phyloP scores from a whole-genome alignment of 2,888 invertebrate species.

The Drosophila limbata region DNA sequence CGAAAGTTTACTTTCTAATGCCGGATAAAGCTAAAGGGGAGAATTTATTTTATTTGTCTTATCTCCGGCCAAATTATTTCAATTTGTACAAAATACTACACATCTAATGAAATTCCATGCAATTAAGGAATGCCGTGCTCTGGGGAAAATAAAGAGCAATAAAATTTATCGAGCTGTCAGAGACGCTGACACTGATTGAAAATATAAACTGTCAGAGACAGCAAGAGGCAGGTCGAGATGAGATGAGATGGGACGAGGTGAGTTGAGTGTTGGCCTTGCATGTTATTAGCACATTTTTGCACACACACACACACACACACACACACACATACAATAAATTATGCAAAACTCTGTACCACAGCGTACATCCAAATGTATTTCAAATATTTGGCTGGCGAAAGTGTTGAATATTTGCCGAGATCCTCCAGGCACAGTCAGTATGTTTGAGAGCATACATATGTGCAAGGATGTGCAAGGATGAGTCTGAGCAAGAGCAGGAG shows the following conservation, averaged over 20 bases:
- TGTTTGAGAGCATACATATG: background rate
- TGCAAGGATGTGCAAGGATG: conserved; percentile 13
- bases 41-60: conserved; percentile 18
- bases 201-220: conserved; percentile 60
- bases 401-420: conserved; percentile 65
- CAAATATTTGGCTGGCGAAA: conserved; percentile 73
- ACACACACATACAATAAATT: conserved; percentile 60
- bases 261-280: conserved; percentile 25
- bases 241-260: background rate
- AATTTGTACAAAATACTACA: conserved; percentile 11
- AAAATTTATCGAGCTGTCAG: conserved; percentile 63
- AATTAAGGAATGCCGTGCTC: conserved; percentile 30
- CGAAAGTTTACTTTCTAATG: background rate
- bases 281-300: conserved; percentile 70
- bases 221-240: conserved; percentile 12
- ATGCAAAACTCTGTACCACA: conserved; percentile 55
- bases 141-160: conserved; percentile 44
- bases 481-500: conserved; percentile 1
- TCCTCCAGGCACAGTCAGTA: conserved; percentile 16
- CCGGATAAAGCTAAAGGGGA: background rate
- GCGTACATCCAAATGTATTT: conserved; percentile 47
- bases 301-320: conserved; percentile 27
- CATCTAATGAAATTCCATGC: conserved; percentile 44
- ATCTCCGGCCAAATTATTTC: conserved; percentile 12
- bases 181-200: conserved; percentile 75